Conservation (phyloP, 2,797 vertebrate species). For the Coregonus suidteri region DNA sequence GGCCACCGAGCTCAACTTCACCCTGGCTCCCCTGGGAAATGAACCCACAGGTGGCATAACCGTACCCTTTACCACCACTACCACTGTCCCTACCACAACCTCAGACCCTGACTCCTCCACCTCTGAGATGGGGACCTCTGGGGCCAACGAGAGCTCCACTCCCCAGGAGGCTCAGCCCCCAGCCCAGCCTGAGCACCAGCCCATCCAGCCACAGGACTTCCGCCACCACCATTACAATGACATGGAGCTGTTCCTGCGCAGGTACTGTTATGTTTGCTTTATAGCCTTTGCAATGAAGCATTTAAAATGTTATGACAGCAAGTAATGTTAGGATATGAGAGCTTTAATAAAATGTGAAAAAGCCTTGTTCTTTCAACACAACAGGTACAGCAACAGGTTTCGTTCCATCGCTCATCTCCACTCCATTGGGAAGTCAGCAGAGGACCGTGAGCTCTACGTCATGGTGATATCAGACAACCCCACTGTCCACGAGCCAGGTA, state of each 20-base stretch:
- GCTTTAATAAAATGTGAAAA: background rate
- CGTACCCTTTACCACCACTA: background rate
- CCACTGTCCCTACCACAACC: slow-evolving; percentile 32
- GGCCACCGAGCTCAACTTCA: slow-evolving; percentile 85
- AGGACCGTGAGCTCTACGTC: slow-evolving; percentile 84
- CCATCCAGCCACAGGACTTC: slow-evolving; percentile 88
- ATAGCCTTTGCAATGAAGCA: background rate
- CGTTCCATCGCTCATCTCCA: slow-evolving; percentile 84
- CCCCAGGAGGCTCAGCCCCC: slow-evolving; percentile 20
- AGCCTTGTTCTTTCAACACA: background rate
- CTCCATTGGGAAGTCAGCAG: slow-evolving; percentile 84
- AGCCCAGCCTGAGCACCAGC: slow-evolving; percentile 27
- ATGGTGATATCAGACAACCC: slow-evolving; percentile 97
- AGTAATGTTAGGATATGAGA: background rate
- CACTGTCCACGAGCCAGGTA: slow-evolving; percentile 87
- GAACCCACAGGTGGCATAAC: slow-evolving; percentile 20
- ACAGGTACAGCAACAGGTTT: slow-evolving; percentile 80
- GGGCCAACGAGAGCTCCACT: slow-evolving; percentile 11
- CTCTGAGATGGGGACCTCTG: slow-evolving; percentile 46
- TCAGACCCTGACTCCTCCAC: slow-evolving; percentile 57
- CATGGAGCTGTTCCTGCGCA: slow-evolving; percentile 93
- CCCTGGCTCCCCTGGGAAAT: slow-evolving; percentile 70
- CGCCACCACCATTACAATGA: slow-evolving; percentile 91
- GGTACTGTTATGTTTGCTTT: slow-evolving; percentile 20
- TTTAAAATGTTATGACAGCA: background rate